These are phyloP conservation scores for Oceanodroma leucorhoa DNA, from an alignment of 2,797 vertebrate species.

Conservation along the genomic window DNA sequence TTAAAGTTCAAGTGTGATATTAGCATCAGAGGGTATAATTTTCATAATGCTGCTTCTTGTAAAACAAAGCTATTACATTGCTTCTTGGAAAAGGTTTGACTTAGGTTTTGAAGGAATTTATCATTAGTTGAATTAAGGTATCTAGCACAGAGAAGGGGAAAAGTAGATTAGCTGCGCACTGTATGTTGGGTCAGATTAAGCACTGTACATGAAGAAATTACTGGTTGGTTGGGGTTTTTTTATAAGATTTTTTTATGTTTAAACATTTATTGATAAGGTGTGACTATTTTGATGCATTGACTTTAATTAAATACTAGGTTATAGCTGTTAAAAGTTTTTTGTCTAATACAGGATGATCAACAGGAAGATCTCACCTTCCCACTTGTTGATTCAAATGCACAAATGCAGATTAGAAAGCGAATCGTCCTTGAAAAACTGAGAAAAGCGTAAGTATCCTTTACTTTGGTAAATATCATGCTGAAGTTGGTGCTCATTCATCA, in stretches of 20 bases:
- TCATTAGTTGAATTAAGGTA: background rate
- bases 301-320: background rate
- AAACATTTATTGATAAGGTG: background rate
- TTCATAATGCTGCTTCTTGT: background rate
- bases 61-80: background rate
- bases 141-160: background rate
- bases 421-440: slow-evolving; percentile 80
- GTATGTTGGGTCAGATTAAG: background rate
- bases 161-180: background rate
- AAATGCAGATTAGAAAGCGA: slow-evolving; percentile 78
- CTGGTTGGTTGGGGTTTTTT: background rate
- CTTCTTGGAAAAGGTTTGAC: background rate
- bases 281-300: background rate
- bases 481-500: background rate
- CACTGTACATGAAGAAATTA: background rate
- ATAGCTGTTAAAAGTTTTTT: background rate
- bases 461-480: background rate
- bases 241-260: background rate
- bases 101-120: background rate
- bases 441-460: slow-evolving; percentile 74
- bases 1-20: background rate
- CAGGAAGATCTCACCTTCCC: slow-evolving; percentile 71
- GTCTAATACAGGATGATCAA: slow-evolving; percentile 36
- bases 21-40: background rate
- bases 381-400: slow-evolving; percentile 80